Evolutionary conservation across 2,888 invertebrate species (phyloP).

Genomic region (Pheosia tremula): DNA sequence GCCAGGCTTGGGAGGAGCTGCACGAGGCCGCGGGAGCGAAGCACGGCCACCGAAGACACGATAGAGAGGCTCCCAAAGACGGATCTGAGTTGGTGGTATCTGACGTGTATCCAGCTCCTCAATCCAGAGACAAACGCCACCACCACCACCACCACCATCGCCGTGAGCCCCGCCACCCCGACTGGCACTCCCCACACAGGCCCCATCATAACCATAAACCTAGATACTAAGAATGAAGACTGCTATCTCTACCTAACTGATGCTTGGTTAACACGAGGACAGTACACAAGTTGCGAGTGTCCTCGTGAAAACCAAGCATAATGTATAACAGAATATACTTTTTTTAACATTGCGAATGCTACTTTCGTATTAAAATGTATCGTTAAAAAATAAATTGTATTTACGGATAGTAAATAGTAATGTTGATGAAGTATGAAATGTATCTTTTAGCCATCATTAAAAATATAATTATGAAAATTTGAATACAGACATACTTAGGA

Average conservation of each 20-base stretch:
- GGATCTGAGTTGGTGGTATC: slow-evolving; percentile 91
- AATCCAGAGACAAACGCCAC: slow-evolving; percentile 84
- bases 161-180: slow-evolving; percentile 85
- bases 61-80: slow-evolving; percentile 86
- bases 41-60: slow-evolving; percentile 64
- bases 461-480: no score
- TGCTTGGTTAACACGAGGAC: no score
- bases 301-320: no score
- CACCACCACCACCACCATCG: slow-evolving; percentile 92
- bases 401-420: no score
- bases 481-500: no score
- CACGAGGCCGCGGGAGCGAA: slow-evolving; percentile 91
- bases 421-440: no score
- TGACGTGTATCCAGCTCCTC: slow-evolving; percentile 83
- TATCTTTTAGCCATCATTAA: no score
- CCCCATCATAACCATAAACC: slow-evolving; percentile 83
- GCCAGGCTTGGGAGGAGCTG: slow-evolving; percentile 97
- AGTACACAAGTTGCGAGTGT: no score
- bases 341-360: no score
- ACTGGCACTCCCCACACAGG: slow-evolving; percentile 84
- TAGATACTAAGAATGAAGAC: slow-evolving; percentile 63
- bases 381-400: no score
- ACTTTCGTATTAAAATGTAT: no score
- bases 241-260: slow-evolving; percentile 12
- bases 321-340: no score